Conservation (phyloP, 1,140 invertebrate species). For the Metaphire vulgaris region DNA sequence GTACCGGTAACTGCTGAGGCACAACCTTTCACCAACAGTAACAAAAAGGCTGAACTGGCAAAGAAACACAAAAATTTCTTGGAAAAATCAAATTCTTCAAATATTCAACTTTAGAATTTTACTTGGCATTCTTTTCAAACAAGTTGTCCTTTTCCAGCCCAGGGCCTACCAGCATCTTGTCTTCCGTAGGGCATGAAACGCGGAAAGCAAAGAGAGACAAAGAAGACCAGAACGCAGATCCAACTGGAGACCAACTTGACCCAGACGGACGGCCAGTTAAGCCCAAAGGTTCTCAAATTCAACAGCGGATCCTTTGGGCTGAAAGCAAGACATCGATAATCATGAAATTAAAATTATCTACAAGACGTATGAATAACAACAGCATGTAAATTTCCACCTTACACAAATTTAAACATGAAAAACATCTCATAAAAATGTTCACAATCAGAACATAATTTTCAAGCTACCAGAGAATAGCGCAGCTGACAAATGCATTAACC, state of each 20-base stretch:
- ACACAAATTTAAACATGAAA: not conserved
- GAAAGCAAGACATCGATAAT: slow-evolving; percentile 1
- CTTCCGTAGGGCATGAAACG: too few species aligned
- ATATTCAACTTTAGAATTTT: too few species aligned
- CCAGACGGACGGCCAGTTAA: slow-evolving; percentile 76
- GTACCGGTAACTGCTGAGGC: too few species aligned
- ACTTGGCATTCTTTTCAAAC: not conserved
- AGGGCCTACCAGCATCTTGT: too few species aligned
- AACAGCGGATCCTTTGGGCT: slow-evolving; percentile 28
- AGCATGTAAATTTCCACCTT: not conserved
- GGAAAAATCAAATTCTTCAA: too few species aligned
- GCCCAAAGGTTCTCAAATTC: slow-evolving; percentile 42
- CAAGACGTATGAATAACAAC: too few species aligned
- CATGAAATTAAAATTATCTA: too few species aligned
- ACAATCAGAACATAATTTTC: not conserved
- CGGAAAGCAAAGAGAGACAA: slow-evolving; percentile 87
- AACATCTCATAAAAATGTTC: not conserved
- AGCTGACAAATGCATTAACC: not conserved
- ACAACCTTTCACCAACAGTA: too few species aligned
- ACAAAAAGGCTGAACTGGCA: too few species aligned
- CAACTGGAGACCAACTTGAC: slow-evolving; percentile 95
- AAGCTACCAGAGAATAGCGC: not conserved
- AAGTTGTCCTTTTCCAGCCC: not conserved
- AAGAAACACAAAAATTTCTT: too few species aligned
- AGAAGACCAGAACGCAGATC: slow-evolving; percentile 82